Conservation (phyloP, 2,113 vertebrate species). For the Orycteropus afer region DNA sequence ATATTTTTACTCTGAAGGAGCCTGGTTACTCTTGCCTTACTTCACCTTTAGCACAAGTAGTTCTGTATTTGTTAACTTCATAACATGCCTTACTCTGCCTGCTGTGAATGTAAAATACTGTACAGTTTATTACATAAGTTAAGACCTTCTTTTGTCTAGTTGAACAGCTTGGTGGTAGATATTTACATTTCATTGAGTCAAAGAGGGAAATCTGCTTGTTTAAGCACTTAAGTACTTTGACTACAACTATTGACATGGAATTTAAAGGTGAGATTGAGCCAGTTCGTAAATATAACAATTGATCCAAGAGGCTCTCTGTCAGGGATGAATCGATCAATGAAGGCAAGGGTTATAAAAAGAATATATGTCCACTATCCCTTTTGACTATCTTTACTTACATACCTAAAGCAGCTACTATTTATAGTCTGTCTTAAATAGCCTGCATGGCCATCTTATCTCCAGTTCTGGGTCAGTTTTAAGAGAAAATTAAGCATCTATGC, state of each 20-base stretch:
- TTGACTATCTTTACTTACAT: neutral
- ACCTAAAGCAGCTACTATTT: neutral
- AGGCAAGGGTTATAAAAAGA: neutral
- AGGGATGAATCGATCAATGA: neutral
- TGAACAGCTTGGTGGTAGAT: neutral
- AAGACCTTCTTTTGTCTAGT: neutral
- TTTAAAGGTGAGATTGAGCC: conserved; percentile 40
- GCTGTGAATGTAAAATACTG: neutral
- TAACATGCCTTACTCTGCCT: neutral
- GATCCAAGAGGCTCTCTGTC: neutral
- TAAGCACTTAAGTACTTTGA: neutral
- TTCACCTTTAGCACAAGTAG: neutral
- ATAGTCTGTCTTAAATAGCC: neutral
- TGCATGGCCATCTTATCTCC: neutral
- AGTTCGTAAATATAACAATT: conserved; percentile 13
- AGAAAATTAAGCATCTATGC: neutral
- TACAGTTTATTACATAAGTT: neutral
- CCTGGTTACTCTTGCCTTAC: neutral
- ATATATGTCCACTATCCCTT: neutral
- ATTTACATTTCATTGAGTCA: neutral
- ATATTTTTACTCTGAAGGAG: neutral
- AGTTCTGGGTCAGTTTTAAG: neutral
- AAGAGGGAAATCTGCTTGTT: neutral
- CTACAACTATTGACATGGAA: neutral
- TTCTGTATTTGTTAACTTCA: neutral